These are phyloP conservation scores for Dolichomitus sp. DNA, from an alignment of 2,888 invertebrate species.

Conservation along the genomic window DNA sequence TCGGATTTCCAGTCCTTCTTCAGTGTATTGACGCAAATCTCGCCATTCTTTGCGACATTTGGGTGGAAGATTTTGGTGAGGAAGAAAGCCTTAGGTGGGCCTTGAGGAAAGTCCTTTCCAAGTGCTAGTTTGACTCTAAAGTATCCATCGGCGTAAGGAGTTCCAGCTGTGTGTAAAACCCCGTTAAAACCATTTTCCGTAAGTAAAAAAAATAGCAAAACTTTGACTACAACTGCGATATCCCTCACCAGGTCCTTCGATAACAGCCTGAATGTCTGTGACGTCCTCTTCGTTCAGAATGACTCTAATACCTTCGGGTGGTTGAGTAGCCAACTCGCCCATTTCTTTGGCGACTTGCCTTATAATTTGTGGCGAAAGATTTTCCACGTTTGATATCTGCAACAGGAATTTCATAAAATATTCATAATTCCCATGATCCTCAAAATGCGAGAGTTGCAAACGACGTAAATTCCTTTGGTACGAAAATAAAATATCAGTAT, in stretches of 20 bases:
- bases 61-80: conserved; percentile 99
- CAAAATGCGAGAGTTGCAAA: too few relatives aligned
- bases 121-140: conserved; percentile 96
- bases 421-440: too few relatives aligned
- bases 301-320: conserved; percentile 97
- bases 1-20: conserved; percentile 99
- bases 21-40: conserved; percentile 98
- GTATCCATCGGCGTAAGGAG: conserved; percentile 95
- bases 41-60: conserved; percentile 97
- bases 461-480: too few relatives aligned
- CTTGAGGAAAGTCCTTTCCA: conserved; percentile 96
- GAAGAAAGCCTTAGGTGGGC: conserved; percentile 97
- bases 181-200: too few relatives aligned
- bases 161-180: conserved; percentile 90
- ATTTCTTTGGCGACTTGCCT: conserved; percentile 96
- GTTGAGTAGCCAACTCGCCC: conserved; percentile 92
- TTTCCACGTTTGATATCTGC: conserved; percentile 96
- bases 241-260: conserved; percentile 94
- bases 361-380: conserved; percentile 97
- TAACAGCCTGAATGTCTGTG: conserved; percentile 96
- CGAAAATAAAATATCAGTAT: background rate
- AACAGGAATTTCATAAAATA: background rate
- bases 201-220: conserved; percentile 15
- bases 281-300: conserved; percentile 97
- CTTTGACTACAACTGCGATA: background rate